Conservation (phyloP, 2,797 vertebrate genomes). For the Myoxocephalus aenaeus region DNA sequence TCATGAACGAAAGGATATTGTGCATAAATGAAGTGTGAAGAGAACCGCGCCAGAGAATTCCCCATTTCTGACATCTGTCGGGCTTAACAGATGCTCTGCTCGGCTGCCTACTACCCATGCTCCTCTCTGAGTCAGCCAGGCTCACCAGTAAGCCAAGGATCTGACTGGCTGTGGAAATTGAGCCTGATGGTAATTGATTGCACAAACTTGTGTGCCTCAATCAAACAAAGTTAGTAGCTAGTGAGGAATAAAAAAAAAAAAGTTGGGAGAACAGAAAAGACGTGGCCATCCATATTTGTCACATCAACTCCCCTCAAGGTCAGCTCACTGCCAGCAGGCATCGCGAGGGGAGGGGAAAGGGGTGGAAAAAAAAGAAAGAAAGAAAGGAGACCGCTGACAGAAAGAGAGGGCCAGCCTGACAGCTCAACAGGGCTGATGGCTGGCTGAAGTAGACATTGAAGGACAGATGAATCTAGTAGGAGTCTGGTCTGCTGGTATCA, state of each 20-base stretch:
- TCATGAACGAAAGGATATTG: conserved; percentile 34
- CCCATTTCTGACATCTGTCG: conserved; percentile 61
- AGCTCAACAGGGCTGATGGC: conserved; percentile 45
- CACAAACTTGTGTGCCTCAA: conserved; percentile 64
- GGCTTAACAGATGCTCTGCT: conserved; percentile 60
- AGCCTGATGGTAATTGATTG: conserved; percentile 74
- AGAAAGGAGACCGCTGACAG: conserved; percentile 43
- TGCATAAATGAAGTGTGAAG: conserved; percentile 62
- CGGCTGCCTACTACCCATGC: conserved; percentile 37
- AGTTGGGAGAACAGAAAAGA: conserved; percentile 58
- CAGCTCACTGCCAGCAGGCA: conserved; percentile 49
- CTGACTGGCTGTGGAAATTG: conserved; percentile 69
- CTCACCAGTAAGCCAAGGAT: conserved; percentile 63
- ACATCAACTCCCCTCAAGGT: conserved; percentile 69
- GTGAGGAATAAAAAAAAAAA: conserved; percentile 56
- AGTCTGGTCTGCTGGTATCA: conserved; percentile 58
- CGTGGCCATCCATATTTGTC: conserved; percentile 67
- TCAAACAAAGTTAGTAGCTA: conserved; percentile 69
- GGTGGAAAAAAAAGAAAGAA: too few species aligned
- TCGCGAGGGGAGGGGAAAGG: not conserved
- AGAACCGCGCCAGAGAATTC: conserved; percentile 29
- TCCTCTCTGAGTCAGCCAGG: conserved; percentile 54
- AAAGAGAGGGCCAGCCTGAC: conserved; percentile 43
- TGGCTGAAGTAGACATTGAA: conserved; percentile 50
- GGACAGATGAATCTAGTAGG: conserved; percentile 36